A percentile compares a stretch with the other conserved stretches of the same genome.
Conservation (phyloP, 2,797 vertebrate species). For the Halcyon badia region DNA sequence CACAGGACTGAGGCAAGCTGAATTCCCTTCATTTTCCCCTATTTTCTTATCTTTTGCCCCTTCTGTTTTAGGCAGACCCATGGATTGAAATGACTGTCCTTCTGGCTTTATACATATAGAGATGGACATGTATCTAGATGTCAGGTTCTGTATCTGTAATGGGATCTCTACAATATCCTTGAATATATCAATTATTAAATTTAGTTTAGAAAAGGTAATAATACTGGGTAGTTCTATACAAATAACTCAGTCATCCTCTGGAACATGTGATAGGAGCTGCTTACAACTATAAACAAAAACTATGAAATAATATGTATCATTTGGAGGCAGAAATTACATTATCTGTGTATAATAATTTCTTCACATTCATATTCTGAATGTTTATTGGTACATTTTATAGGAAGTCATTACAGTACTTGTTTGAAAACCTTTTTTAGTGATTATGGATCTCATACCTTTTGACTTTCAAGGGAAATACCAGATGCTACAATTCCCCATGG, state of each 20-base stretch:
- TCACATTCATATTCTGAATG: not conserved
- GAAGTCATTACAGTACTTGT: not conserved
- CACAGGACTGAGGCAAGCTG: not conserved
- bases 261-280: not conserved
- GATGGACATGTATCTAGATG: not conserved
- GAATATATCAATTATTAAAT: not conserved
- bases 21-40: not conserved
- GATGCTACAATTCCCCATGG: conserved; percentile 1
- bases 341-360: not conserved
- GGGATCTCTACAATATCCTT: not conserved
- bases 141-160: not conserved
- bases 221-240: not conserved
- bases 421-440: conserved; percentile 5
- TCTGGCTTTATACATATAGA: not conserved
- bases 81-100: not conserved
- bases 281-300: not conserved
- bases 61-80: not conserved
- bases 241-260: conserved; percentile 4
- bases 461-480: not conserved
- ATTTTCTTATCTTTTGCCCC: not conserved
- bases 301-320: not conserved
- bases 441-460: not conserved
- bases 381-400: conserved; percentile 2
- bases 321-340: not conserved
- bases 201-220: not conserved